Conservation (phyloP, 2,888 invertebrate species). For the Prenolepis imparis region DNA sequence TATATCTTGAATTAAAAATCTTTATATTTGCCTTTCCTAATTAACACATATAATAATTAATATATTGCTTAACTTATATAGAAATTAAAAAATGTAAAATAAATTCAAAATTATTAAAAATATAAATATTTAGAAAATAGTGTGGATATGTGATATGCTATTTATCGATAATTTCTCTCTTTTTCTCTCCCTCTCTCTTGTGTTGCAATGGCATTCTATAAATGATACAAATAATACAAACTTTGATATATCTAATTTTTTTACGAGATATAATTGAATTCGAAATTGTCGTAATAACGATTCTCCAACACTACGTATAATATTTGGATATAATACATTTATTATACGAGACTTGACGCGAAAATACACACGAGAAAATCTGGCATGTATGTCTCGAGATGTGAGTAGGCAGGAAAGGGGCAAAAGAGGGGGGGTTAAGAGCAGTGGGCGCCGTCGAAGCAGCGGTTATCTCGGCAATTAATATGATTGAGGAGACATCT, state of each 20-base stretch:
- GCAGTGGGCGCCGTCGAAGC: conserved; percentile 82
- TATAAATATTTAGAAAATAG: background rate
- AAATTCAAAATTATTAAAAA: background rate
- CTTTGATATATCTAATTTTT: background rate
- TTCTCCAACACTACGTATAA: background rate
- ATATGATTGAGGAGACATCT: conserved; percentile 86
- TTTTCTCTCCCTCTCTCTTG: background rate
- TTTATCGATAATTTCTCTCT: background rate
- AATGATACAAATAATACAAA: background rate
- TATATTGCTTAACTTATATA: background rate
- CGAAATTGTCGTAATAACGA: background rate
- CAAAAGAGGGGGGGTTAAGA: conserved; percentile 49
- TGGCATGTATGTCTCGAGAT: conserved; percentile 31
- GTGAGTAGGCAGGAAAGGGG: conserved; percentile 20
- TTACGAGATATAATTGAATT: background rate
- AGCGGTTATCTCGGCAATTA: conserved; percentile 86
- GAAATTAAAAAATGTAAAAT: background rate
- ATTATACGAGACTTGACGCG: background rate
- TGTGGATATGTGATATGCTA: background rate
- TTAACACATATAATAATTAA: background rate
- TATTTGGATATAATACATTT: background rate
- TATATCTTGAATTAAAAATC: background rate
- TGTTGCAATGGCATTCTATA: background rate
- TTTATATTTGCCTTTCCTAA: background rate
- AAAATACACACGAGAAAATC: conserved; percentile 49